Evolutionary conservation across 2,113 vertebrate species (phyloP), one percentile per base, ranked within the genome.

Genomic region (Eupsittula cactorum): DNA sequence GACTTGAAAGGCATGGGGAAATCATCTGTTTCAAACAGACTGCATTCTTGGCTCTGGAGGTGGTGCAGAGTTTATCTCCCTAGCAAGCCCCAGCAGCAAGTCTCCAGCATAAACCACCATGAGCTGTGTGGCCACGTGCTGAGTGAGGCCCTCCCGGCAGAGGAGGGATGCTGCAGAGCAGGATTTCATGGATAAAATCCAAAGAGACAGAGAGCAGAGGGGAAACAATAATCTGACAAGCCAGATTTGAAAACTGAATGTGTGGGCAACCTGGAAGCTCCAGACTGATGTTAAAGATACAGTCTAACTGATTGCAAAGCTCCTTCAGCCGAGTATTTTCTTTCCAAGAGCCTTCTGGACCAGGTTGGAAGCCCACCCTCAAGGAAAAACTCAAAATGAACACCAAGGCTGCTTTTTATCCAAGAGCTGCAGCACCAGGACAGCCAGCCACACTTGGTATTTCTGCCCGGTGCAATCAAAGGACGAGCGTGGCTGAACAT

Each of bases 1-100:
- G 47, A 49, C 63, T 71, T 21, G 33, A 67, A 75, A 88, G 86
- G 52, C 79, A 88, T 1, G 18, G 87, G 68, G 94, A 86, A 95
- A 73, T 47, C 31, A 70, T 83, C 42, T 1, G 1, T 25, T 81
- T 63, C 64, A 7, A 70, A 84, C 15, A 77, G 59, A 77, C 16
- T 2, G 6, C 33, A 12, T 67, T 86, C 75, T 55, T 88, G 10
- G 20, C 49, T 49, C 63, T 4, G 35, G 63, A 79, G 78, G 47
- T 50, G 81, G n/a, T 7, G 29, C 65, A 71, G 81, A 44, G 35
- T 87, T 93, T 81, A 15, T 23, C 84, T 69, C 41, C 73, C 69
- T 10, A 46, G 64, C 67, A 70, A 94, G 75, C 37, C 64, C 82
- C 85, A 83, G 85, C 47, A 84, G 63, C 1, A 4, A 68, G 23